Conservation (phyloP, 2,888 invertebrate genomes). For the Aphelenchoides bicaudatus region DNA sequence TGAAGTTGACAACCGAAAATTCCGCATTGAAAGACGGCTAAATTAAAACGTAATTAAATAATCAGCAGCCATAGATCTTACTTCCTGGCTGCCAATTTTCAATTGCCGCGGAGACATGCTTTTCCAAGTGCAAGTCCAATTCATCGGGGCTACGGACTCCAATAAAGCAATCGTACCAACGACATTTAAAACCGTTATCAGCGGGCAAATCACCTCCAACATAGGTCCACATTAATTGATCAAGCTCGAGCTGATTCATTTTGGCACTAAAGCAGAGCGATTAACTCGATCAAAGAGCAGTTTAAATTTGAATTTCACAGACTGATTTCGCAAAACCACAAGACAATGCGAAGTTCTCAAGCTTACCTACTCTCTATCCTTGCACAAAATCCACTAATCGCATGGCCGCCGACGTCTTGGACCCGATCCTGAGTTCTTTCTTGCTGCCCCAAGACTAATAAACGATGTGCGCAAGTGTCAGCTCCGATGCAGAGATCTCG, state of each 20-base stretch:
- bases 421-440: not conserved
- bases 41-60: not conserved
- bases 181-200: slow-evolving; percentile 25
- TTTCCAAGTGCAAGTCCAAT: slow-evolving; percentile 32
- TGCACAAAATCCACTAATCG: not conserved
- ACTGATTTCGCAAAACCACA: no score
- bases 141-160: slow-evolving; percentile 19
- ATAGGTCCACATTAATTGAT: slow-evolving; percentile 20
- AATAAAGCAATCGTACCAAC: slow-evolving; percentile 35
- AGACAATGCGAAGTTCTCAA: not conserved
- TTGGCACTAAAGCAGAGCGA: not conserved
- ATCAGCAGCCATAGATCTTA: slow-evolving; percentile 13
- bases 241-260: slow-evolving; percentile 7
- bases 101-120: slow-evolving; percentile 22
- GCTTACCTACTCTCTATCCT: not conserved
- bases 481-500: no score
- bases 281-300: no score
- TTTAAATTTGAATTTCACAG: no score
- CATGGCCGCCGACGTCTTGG: not conserved
- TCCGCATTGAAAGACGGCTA: slow-evolving; percentile 12
- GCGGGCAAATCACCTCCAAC: slow-evolving; percentile 10
- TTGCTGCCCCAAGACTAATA: no score
- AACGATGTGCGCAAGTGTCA: no score
- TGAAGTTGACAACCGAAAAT: slow-evolving; percentile 13
- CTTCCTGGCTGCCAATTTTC: not conserved